Base-by-base conservation (phyloP, 2,797 vertebrate species). In the Morus bassanus region DNA sequence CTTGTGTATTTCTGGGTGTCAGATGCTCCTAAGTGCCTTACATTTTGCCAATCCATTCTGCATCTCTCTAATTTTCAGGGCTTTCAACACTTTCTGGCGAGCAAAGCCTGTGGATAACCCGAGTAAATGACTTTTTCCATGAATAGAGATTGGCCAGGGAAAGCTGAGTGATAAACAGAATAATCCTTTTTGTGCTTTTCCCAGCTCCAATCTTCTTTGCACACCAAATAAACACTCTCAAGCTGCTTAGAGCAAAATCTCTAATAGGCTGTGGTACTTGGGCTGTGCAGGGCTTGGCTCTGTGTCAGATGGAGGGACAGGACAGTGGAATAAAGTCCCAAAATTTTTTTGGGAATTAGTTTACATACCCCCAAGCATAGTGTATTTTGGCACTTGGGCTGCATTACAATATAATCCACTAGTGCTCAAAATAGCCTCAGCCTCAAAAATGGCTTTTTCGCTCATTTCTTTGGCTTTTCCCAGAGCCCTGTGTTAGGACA, bases 211-310 rank as follows among this genome's bases (percentile, higher is more conserved):
- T 97, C 97, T 97, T 94, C 97, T 97, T 96, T 97, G 95, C 97
- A 97, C 96, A 97, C 95, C 97, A 97, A 97, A 97, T 97, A 97
- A 98, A 98, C 97, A 96, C 95, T 97, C 95, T 93, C 97, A 98
- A 97, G 93, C 97, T 96, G 96, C 97, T 97, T 95, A 97, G 93
- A 96, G 97, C 93, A 95, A 97, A 97, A 97, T 96, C 97, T 97
- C 93, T 94, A 95, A 96, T 92, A 97, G 96, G 96, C 96, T 86
- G 94, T 63, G 91, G 96, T 96, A 51, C 92, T 91, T 46, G 91
- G 96, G 95, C 90, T 96, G 93, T 75, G 93, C 95, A 74, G 91
- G 83, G 91, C 80, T 96, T 95, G 96, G 97, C 96, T 96, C 82
- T 25, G 53, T 73, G 80, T 93, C 93, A 97, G 92, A 68, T 14